phyloP scores from a whole-genome alignment of 53 echinoderm and acorn worm genomes.

The Hippasteria phrygiana region DNA sequence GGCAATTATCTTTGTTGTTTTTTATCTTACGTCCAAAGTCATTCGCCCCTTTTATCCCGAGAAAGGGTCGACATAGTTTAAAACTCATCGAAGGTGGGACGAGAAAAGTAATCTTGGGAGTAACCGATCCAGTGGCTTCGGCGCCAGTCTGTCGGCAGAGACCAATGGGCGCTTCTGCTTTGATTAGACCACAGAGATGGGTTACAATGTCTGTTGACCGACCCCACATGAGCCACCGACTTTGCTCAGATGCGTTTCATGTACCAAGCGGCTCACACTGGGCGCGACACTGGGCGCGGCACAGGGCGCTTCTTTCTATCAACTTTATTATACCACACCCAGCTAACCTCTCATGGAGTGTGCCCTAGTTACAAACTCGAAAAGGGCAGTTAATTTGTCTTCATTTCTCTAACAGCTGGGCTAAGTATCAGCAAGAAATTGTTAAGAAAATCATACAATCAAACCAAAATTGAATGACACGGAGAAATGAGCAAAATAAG shows the following conservation, averaged over 20 bases:
- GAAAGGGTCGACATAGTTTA: not conserved
- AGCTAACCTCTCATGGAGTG: not conserved
- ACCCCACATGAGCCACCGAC: not conserved
- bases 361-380: not conserved
- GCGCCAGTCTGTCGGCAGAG: conserved; percentile 43
- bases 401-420: not conserved
- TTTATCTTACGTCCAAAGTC: too few species aligned
- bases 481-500: not conserved
- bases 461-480: not conserved
- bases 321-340: conserved; percentile 30
- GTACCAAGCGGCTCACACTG: conserved; percentile 13
- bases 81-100: not conserved
- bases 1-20: too few species aligned
- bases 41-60: too few species aligned
- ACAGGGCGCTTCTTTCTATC: not conserved
- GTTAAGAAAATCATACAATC: not conserved
- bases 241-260: not conserved
- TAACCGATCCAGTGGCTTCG: conserved; percentile 34
- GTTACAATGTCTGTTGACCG: conserved; percentile 42
- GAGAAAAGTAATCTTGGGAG: not conserved
- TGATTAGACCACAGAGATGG: conserved; percentile 45
- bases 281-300: not conserved
- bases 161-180: conserved; percentile 29
- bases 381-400: not conserved
- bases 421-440: too few species aligned